Evolutionary conservation across 2,888 invertebrate species (phyloP).

Genomic region (Branchinecta sandiegonensis): DNA sequence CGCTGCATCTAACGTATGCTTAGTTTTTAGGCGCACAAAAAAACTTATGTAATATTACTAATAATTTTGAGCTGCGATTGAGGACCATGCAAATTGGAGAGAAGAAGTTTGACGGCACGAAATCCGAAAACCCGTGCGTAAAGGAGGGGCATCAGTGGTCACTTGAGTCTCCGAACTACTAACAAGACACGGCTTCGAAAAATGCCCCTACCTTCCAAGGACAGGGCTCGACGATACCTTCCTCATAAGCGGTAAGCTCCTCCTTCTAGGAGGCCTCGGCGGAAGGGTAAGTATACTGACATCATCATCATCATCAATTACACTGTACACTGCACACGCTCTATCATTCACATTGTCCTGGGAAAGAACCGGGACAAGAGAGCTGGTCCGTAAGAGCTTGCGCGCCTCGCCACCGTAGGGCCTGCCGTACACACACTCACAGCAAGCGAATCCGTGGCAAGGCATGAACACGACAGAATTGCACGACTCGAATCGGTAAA

Average conservation of each 20-base stretch:
- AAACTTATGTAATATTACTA: no score
- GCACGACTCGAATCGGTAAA: neutral
- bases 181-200: no score
- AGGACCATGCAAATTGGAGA: no score
- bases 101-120: no score
- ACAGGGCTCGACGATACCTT: no score
- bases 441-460: neutral
- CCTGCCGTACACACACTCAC: neutral
- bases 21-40: no score
- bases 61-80: no score
- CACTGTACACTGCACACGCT: neutral
- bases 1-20: no score
- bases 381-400: neutral
- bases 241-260: neutral
- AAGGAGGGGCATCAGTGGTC: neutral
- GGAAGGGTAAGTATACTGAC: neutral
- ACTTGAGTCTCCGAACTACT: neutral
- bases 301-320: neutral
- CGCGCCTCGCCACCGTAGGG: neutral
- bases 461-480: neutral
- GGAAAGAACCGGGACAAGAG: no score
- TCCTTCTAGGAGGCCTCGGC: neutral
- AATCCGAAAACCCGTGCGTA: neutral
- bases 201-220: no score
- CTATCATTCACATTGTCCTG: neutral